Evolutionary conservation across 2,113 vertebrate genomes (phyloP).

Genomic region (Thermophis baileyi): DNA sequence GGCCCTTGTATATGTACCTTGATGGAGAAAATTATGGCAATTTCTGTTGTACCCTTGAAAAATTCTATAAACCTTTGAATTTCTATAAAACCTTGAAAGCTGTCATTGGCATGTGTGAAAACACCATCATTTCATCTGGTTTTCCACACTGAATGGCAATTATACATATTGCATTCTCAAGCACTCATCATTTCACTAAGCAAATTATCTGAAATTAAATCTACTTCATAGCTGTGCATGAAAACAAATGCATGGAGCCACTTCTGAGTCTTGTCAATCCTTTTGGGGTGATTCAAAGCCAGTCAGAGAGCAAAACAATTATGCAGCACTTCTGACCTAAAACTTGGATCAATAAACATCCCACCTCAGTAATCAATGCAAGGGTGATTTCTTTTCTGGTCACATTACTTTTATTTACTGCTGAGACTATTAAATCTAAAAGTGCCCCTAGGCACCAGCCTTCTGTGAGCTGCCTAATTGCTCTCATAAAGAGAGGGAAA

Average conservation of each 20-base stretch:
- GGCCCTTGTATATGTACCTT: not conserved
- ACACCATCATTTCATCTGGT: not conserved
- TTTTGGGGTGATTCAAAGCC: not conserved
- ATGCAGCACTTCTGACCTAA: constrained; percentile 14
- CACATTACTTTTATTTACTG: constrained; percentile 24
- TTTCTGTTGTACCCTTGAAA: not conserved
- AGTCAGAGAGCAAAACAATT: constrained; percentile 4
- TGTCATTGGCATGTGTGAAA: not conserved
- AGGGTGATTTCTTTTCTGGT: not conserved
- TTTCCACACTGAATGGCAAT: not conserved
- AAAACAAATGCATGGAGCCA: not conserved
- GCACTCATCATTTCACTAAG: not conserved
- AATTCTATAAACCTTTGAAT: not conserved
- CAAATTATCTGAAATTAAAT: not conserved
- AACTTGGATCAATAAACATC: not conserved
- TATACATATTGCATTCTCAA: not conserved
- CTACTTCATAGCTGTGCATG: not conserved
- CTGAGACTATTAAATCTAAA: not conserved
- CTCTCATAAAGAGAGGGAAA: not conserved
- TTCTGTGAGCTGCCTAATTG: not conserved
- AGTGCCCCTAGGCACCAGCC: not conserved
- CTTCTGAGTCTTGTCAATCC: not conserved
- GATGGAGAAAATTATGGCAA: not conserved
- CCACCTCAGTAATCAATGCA: not conserved
- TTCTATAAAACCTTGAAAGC: not conserved